Evolutionary conservation across 2,797 vertebrate genomes (phyloP).

Genomic region (Malacoraja senta): DNA sequence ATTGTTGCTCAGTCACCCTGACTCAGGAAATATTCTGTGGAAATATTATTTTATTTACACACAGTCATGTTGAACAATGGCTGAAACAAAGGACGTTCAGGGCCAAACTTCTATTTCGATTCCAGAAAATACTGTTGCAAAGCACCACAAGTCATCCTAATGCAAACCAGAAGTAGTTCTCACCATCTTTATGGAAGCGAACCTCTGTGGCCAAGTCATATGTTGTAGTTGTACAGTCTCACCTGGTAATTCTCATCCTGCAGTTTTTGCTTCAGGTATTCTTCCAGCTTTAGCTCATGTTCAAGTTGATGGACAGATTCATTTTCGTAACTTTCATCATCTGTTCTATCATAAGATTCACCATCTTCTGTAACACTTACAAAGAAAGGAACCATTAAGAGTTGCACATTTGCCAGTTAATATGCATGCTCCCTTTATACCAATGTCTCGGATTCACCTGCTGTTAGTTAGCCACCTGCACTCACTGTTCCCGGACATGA

Average conservation of each 20-base stretch:
- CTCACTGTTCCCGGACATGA: background rate
- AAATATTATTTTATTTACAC: background rate
- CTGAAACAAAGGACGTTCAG: background rate
- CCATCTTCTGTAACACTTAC: slow-evolving; percentile 64
- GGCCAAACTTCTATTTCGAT: background rate
- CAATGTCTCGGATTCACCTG: background rate
- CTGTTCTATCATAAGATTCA: slow-evolving; percentile 61
- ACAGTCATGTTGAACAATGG: background rate
- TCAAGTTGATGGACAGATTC: slow-evolving; percentile 83
- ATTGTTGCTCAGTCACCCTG: background rate
- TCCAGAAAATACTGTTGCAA: background rate
- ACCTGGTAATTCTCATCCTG: slow-evolving; percentile 86
- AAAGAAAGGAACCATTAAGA: slow-evolving; percentile 40
- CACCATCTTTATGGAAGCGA: background rate
- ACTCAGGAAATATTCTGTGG: background rate
- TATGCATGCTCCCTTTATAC: background rate
- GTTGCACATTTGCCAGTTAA: background rate
- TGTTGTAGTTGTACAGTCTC: slow-evolving; percentile 35
- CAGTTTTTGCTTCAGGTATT: slow-evolving; percentile 79
- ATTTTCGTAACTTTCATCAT: slow-evolving; percentile 76
- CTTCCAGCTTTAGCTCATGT: slow-evolving; percentile 78
- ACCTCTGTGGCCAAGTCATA: background rate
- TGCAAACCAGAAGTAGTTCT: background rate
- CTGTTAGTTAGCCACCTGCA: no score
- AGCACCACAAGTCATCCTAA: background rate